Conservation (phyloP, 2,888 invertebrate species). For the Myathropa florea region DNA sequence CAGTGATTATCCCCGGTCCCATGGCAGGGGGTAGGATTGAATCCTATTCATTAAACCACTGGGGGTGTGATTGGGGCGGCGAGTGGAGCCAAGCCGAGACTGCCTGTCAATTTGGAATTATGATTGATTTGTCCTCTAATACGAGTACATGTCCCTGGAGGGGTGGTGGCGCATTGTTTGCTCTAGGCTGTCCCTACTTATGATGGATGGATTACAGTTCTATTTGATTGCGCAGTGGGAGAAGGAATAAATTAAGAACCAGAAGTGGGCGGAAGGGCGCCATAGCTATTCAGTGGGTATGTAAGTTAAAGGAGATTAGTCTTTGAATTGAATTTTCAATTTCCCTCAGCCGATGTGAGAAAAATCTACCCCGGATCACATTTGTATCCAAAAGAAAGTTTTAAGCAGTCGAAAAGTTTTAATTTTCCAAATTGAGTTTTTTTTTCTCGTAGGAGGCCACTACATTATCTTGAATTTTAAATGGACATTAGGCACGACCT, state of each 20-base stretch:
- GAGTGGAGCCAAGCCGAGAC: neutral
- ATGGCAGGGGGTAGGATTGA: neutral
- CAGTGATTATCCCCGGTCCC: neutral
- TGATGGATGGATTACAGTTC: neutral
- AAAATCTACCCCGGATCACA: neutral
- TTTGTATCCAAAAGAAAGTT: neutral
- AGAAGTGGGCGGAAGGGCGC: neutral
- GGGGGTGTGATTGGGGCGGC: neutral
- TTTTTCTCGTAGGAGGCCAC: neutral
- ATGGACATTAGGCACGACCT: neutral
- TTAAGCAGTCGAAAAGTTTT: neutral
- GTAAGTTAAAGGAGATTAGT: neutral
- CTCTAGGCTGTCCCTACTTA: neutral
- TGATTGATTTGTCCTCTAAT: conserved; percentile 21
- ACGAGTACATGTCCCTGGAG: neutral
- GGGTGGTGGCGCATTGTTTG: neutral
- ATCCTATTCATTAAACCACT: neutral
- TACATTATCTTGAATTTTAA: neutral
- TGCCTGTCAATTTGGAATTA: conserved; percentile 15
- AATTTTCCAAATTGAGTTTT: neutral
- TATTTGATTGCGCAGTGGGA: neutral
- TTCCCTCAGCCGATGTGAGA: neutral
- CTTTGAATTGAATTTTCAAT: neutral
- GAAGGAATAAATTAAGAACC: neutral
- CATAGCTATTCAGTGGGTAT: too few relatives aligned